phyloP scores from a whole-genome alignment of 2,888 invertebrate genomes.

The Glyphotaelius pellucidus region DNA sequence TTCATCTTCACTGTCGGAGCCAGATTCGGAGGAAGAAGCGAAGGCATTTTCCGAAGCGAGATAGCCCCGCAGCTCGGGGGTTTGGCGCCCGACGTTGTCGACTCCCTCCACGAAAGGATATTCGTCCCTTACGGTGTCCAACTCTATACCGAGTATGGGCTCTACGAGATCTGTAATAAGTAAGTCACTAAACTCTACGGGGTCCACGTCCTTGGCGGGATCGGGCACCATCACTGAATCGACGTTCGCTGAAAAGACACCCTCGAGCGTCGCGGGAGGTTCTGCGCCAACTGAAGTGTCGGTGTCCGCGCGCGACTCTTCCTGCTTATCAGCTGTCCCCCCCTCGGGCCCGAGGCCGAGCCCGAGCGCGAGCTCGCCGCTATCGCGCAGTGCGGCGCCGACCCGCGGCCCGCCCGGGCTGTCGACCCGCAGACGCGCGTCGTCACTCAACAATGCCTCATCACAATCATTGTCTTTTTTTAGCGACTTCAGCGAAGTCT shows the following conservation, averaged over 20 bases:
- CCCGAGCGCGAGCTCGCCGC: slow-evolving; percentile 69
- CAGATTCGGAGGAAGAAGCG: slow-evolving; percentile 77
- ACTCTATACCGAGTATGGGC: neutral
- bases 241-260: slow-evolving; percentile 74
- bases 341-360: slow-evolving; percentile 70
- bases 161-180: slow-evolving; percentile 14
- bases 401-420: slow-evolving; percentile 15
- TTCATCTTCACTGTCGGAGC: slow-evolving; percentile 74
- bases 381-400: neutral
- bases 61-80: slow-evolving; percentile 69
- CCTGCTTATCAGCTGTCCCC: slow-evolving; percentile 73
- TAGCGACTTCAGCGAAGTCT: slow-evolving; percentile 16
- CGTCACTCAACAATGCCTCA: neutral
- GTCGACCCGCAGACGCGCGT: neutral
- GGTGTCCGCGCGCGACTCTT: slow-evolving; percentile 67
- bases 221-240: slow-evolving; percentile 68
- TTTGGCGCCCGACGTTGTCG: slow-evolving; percentile 3
- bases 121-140: neutral
- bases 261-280: slow-evolving; percentile 73
- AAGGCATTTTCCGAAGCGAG: slow-evolving; percentile 77
- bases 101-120: neutral
- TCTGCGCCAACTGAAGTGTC: slow-evolving; percentile 75
- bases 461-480: slow-evolving; percentile 9
- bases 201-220: slow-evolving; percentile 47
- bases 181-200: slow-evolving; percentile 46